Evolutionary conservation across 2,888 invertebrate genomes (phyloP).

Genomic region (Apoda limacodes): DNA sequence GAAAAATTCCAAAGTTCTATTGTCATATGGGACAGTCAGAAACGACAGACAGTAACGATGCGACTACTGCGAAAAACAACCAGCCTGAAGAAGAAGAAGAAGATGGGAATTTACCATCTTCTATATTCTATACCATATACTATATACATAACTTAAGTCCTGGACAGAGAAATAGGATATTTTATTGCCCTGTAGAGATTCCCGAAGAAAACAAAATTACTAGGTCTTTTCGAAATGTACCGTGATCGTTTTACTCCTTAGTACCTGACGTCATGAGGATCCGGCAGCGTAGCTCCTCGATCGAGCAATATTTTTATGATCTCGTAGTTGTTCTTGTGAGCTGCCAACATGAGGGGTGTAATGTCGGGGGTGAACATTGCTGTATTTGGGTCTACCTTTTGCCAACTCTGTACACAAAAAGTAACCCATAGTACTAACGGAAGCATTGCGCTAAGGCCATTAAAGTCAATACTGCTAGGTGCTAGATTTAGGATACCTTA

Average conservation of each 20-base stretch:
- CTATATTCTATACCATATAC: no score
- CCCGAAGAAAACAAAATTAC: background rate
- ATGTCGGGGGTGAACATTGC: conserved; percentile 93
- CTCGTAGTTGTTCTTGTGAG: conserved; percentile 96
- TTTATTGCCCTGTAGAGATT: background rate
- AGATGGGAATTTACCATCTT: no score
- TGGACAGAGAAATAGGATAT: background rate
- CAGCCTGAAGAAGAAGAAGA: no score
- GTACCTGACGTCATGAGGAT: conserved; percentile 87
- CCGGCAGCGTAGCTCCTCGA: conserved; percentile 90
- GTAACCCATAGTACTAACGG: no score
- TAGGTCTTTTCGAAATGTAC: background rate
- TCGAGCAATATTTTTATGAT: conserved; percentile 94
- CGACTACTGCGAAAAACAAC: no score
- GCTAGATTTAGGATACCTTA: no score
- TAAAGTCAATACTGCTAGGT: no score
- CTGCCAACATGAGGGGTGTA: conserved; percentile 92
- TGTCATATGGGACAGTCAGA: no score
- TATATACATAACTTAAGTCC: no score
- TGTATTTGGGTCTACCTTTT: conserved; percentile 83
- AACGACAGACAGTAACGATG: no score
- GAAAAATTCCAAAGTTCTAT: no score
- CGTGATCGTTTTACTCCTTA: conserved; percentile 13
- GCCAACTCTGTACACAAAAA: conserved; percentile 93
- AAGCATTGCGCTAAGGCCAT: no score